Percentiles rank a stretch among this genome's conserved stretches.
These are phyloP conservation scores for Naja naja DNA, from an alignment of 2,113 vertebrate genomes.

Conservation along the genomic window DNA sequence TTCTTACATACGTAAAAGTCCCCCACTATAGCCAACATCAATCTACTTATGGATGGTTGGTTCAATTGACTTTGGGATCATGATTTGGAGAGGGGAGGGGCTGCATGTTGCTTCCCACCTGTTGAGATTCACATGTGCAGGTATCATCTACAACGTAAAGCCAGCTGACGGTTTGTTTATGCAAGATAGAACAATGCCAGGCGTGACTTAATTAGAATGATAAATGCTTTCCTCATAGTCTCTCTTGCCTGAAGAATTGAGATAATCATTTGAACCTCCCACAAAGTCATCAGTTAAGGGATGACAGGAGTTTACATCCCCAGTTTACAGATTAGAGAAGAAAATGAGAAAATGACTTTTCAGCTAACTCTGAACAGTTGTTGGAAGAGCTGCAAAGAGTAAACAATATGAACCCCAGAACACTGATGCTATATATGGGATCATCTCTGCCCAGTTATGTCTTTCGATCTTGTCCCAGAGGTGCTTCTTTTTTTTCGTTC, in stretches of 20 bases:
- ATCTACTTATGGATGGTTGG: background rate
- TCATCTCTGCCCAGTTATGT: background rate
- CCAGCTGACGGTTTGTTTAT: conserved; percentile 20
- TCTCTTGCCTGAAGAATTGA: background rate
- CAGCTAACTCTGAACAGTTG: conserved; percentile 9
- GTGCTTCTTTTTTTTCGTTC: too few species aligned
- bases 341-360: conserved; percentile 11
- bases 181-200: background rate
- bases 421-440: background rate
- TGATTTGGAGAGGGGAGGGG: background rate
- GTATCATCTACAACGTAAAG: background rate
- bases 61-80: background rate
- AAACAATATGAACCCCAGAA: conserved; percentile 37
- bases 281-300: background rate
- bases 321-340: conserved; percentile 13
- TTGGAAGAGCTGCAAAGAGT: conserved; percentile 4
- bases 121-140: background rate
- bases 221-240: background rate
- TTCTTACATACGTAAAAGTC: background rate
- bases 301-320: background rate
- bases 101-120: background rate
- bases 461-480: background rate
- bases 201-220: conserved; percentile 22
- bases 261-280: background rate
- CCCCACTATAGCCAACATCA: background rate